phyloP scores from a whole-genome alignment of 2,888 invertebrate genomes.

The Lochmaea capreae region DNA sequence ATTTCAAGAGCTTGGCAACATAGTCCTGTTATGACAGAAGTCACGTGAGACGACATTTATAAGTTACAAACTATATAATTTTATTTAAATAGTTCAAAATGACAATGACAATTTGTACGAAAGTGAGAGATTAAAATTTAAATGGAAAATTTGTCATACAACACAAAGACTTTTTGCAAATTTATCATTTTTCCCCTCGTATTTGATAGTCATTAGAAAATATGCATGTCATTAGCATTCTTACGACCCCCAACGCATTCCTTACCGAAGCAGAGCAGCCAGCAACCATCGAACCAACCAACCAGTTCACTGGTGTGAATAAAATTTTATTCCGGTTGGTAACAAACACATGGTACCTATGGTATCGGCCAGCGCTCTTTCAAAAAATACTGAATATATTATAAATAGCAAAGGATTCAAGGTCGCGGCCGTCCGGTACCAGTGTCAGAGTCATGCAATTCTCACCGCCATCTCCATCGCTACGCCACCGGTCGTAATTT shows the following conservation, averaged over 20 bases:
- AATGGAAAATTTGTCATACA: too few relatives aligned
- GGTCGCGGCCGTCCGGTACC: constrained; percentile 25
- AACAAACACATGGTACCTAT: constrained; percentile 17
- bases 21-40: too few relatives aligned
- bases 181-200: neutral
- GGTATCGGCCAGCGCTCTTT: constrained; percentile 31
- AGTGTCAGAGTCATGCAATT: constrained; percentile 21
- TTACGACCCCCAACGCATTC: constrained; percentile 27
- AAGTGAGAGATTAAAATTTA: too few relatives aligned
- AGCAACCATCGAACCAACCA: neutral
- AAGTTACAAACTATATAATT: too few relatives aligned
- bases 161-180: neutral
- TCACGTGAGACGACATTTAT: too few relatives aligned
- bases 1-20: too few relatives aligned
- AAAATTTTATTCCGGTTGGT: constrained; percentile 32
- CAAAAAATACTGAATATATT: constrained; percentile 26
- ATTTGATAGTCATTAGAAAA: constrained; percentile 8
- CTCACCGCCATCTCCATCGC: constrained; percentile 5
- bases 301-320: constrained; percentile 23
- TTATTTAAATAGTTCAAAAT: too few relatives aligned
- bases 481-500: neutral
- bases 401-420: constrained; percentile 32
- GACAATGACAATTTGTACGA: too few relatives aligned
- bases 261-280: constrained; percentile 21
- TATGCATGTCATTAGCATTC: constrained; percentile 8